These are phyloP conservation scores for Vandiemenella viatica DNA, from an alignment of 2,888 invertebrate species.

Conservation along the genomic window DNA sequence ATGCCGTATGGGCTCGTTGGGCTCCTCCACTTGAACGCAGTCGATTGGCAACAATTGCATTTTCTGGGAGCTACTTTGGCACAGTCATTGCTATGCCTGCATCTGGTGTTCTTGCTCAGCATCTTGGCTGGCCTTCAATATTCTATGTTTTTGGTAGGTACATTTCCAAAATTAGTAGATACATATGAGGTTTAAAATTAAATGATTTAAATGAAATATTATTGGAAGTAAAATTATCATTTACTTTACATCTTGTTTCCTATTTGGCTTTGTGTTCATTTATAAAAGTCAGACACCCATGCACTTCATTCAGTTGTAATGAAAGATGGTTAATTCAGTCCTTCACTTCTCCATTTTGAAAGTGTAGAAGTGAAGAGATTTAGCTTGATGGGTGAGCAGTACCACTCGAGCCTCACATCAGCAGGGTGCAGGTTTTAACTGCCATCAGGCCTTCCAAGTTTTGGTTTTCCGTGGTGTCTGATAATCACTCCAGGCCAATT, in stretches of 20 bases:
- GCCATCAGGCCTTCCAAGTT: no score
- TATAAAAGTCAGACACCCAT: no score
- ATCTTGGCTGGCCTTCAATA: conserved; percentile 26
- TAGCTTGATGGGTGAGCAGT: no score
- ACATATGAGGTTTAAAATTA: not conserved
- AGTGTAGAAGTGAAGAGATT: no score
- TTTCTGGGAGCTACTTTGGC: conserved; percentile 29
- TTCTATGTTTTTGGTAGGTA: conserved; percentile 28
- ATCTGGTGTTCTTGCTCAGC: conserved; percentile 26
- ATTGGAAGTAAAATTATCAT: not conserved
- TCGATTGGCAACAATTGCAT: conserved; percentile 26
- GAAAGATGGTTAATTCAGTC: no score
- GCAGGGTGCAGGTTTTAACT: no score
- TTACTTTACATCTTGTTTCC: not conserved
- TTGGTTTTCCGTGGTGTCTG: no score
- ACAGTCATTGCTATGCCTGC: conserved; percentile 28
- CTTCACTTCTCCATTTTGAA: no score
- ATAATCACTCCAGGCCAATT: no score
- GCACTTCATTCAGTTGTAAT: no score
- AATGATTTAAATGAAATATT: not conserved
- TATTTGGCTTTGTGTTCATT: conserved; percentile 1
- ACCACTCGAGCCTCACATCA: no score
- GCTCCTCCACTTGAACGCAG: conserved; percentile 28
- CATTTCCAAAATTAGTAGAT: not conserved
- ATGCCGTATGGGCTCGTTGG: conserved; percentile 28